These are phyloP conservation scores for Podarcis lilfordi DNA, from an alignment of 2,797 vertebrate genomes.

Conservation along the genomic window DNA sequence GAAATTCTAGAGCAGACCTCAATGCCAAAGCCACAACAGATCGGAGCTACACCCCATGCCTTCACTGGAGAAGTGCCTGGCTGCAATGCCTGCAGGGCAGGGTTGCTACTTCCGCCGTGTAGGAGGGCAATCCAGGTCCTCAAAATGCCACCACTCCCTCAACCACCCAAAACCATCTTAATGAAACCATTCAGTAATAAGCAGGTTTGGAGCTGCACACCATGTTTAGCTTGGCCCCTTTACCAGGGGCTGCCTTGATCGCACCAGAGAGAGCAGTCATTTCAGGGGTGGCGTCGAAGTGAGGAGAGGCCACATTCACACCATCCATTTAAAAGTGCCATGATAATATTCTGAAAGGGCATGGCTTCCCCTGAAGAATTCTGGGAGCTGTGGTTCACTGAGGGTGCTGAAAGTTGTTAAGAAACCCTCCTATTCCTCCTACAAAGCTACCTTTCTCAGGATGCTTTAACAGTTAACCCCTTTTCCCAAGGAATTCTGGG, in stretches of 20 bases:
- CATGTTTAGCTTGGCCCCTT: neutral
- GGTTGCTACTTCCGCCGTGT: neutral
- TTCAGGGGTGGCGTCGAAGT: no score
- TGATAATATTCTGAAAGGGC: no score
- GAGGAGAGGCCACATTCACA: neutral
- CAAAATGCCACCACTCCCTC: neutral
- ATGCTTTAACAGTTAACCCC: no score
- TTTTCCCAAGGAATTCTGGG: no score
- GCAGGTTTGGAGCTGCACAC: neutral
- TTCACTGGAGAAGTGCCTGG: slow-evolving; percentile 48
- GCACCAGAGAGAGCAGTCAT: neutral
- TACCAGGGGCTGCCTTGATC: neutral
- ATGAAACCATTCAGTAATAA: neutral
- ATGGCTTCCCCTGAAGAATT: no score
- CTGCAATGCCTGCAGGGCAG: neutral
- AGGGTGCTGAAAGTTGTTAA: no score
- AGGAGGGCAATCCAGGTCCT: neutral
- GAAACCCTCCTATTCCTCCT: neutral
- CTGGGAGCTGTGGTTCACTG: no score
- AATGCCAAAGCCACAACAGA: slow-evolving; percentile 61
- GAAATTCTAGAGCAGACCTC: slow-evolving; percentile 50
- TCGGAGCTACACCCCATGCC: slow-evolving; percentile 55
- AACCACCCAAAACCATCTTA: neutral
- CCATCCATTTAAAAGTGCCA: no score
- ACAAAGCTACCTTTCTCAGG: neutral